phyloP scores from a whole-genome alignment of 2,888 invertebrate species.

The Ornithoptera alexandrae region DNA sequence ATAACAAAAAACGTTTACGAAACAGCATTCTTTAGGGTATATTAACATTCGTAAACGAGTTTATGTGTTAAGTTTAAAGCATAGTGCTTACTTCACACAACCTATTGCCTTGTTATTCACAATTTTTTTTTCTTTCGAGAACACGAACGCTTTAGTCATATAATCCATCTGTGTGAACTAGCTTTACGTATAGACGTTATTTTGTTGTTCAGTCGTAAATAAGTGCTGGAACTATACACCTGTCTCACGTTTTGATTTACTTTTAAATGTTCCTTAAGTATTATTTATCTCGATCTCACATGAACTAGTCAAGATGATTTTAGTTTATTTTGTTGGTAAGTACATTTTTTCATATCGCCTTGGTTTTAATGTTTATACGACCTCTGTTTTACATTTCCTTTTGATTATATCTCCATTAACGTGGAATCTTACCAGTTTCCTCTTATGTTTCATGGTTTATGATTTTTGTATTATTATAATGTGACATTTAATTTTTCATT shows the following conservation, averaged over 20 bases:
- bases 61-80: neutral
- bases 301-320: constrained; percentile 26
- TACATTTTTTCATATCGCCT: constrained; percentile 7
- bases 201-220: constrained; percentile 16
- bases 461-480: neutral
- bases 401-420: constrained; percentile 6
- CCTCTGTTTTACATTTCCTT: constrained; percentile 21
- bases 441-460: neutral
- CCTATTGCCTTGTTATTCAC: neutral
- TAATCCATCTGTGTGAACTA: constrained; percentile 1
- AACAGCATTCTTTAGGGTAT: constrained; percentile 5
- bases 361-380: constrained; percentile 8
- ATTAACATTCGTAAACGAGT: constrained; percentile 8
- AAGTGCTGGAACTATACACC: constrained; percentile 4
- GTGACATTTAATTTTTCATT: neutral
- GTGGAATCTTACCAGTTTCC: constrained; percentile 3
- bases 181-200: constrained; percentile 8
- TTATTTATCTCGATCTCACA: constrained; percentile 9
- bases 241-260: constrained; percentile 10
- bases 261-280: constrained; percentile 3
- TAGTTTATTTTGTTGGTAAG: constrained; percentile 24
- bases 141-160: neutral
- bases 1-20: neutral
- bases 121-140: neutral
- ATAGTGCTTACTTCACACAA: constrained; percentile 1